phyloP scores from a whole-genome alignment of 2,888 invertebrate genomes.

The Drosophila neotestacea region DNA sequence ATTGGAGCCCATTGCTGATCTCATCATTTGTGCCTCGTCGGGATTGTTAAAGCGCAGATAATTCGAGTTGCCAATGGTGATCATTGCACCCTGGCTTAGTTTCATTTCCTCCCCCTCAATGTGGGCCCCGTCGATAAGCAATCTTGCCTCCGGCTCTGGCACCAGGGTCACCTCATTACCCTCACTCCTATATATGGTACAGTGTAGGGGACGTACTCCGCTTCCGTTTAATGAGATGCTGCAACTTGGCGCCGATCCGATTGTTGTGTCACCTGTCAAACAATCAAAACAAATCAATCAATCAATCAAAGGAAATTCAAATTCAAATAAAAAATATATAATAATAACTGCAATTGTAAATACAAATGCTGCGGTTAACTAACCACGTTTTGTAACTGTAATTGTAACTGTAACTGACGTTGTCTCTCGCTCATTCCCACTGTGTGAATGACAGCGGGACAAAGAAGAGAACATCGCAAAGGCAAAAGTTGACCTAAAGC shows the following conservation, averaged over 20 bases:
- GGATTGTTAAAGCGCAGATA: constrained; percentile 97
- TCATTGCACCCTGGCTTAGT: constrained; percentile 95
- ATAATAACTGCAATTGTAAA: not conserved
- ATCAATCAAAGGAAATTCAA: not conserved
- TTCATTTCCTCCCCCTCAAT: constrained; percentile 89
- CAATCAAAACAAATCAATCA: constrained; percentile 7
- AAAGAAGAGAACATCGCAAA: constrained; percentile 6
- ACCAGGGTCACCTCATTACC: constrained; percentile 92
- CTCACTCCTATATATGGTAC: constrained; percentile 93
- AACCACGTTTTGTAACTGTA: constrained; percentile 9
- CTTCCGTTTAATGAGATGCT: constrained; percentile 94
- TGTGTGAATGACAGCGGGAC: constrained; percentile 15
- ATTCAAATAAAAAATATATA: not conserved
- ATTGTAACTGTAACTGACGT: constrained; percentile 22
- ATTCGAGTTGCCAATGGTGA: constrained; percentile 95
- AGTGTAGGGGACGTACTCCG: constrained; percentile 93
- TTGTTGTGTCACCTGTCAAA: constrained; percentile 91
- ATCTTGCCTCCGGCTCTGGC: constrained; percentile 89
- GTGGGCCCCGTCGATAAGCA: constrained; percentile 90
- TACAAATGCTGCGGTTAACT: not conserved
- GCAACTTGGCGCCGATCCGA: constrained; percentile 92
- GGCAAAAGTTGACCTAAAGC: constrained; percentile 23
- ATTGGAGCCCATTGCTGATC: constrained; percentile 90
- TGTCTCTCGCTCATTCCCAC: constrained; percentile 15
- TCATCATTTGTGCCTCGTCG: constrained; percentile 94